A percentile compares a stretch with the other conserved stretches of the same genome.
These are phyloP conservation scores for Diplodus puntazzo DNA, from an alignment of 2,797 vertebrate species.

Conservation along the genomic window DNA sequence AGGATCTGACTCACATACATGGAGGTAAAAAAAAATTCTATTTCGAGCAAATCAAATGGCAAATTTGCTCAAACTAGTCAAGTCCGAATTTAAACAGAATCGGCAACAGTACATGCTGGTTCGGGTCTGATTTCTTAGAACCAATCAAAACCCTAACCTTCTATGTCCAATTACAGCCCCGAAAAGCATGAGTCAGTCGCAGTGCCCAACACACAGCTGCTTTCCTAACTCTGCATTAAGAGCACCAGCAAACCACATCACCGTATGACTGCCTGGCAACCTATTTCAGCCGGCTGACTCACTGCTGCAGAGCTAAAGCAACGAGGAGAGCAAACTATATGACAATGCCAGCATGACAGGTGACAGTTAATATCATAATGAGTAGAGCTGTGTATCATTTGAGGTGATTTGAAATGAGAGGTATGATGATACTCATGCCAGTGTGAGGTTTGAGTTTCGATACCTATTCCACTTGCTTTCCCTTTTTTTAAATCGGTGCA, in stretches of 20 bases:
- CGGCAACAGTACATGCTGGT: neutral
- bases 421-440: neutral
- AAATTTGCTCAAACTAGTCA: neutral
- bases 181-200: conserved; percentile 47
- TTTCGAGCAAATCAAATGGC: conserved; percentile 14
- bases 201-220: conserved; percentile 45
- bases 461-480: no score
- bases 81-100: conserved; percentile 10
- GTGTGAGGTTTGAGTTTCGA: conserved; percentile 2
- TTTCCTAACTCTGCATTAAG: conserved; percentile 52
- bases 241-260: conserved; percentile 46
- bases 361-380: conserved; percentile 30
- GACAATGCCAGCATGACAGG: conserved; percentile 45
- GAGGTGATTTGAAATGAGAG: neutral
- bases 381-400: neutral
- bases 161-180: conserved; percentile 39
- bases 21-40: neutral
- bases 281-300: conserved; percentile 63
- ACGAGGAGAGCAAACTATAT: conserved; percentile 20
- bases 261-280: conserved; percentile 31
- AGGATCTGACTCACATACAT: neutral
- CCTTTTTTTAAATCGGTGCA: neutral
- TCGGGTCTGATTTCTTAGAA: conserved; percentile 4
- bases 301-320: conserved; percentile 56
- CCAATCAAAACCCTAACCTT: conserved; percentile 30